Evolutionary conservation across 2,113 vertebrate species (phyloP).

Genomic region (Gallinago undulata): DNA sequence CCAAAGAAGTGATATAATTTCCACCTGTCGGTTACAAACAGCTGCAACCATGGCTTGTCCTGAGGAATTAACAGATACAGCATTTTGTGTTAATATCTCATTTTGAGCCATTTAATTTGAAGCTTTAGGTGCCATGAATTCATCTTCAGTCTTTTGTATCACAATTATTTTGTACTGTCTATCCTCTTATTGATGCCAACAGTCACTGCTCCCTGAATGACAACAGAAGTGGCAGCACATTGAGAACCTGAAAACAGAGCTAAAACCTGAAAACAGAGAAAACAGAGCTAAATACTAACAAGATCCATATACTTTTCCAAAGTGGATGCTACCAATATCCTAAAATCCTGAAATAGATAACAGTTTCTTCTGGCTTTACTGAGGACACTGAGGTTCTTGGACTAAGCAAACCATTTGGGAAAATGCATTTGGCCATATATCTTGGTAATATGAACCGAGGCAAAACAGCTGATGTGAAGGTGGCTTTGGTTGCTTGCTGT

Average conservation of each 20-base stretch:
- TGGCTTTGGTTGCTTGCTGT: not conserved
- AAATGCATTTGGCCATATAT: not conserved
- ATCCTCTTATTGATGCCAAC: conserved; percentile 22
- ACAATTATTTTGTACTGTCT: conserved; percentile 1
- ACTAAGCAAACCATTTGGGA: not conserved
- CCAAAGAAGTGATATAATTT: not conserved
- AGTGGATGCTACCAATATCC: not conserved
- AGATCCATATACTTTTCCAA: not conserved
- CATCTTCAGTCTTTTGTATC: not conserved
- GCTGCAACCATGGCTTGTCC: not conserved
- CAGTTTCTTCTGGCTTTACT: not conserved
- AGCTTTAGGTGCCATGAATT: conserved; percentile 24
- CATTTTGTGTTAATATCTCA: conserved; percentile 18
- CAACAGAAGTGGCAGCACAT: not conserved
- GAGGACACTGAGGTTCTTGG: not conserved
- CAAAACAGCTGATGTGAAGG: not conserved
- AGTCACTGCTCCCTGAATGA: not conserved
- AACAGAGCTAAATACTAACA: not conserved
- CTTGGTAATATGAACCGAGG: not conserved
- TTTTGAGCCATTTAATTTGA: conserved; percentile 22
- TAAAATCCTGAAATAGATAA: not conserved
- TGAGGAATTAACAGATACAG: not conserved
- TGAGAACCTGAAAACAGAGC: conserved; percentile 27
- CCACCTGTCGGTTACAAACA: not conserved
- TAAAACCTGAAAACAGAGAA: not conserved